These are phyloP conservation scores for Drosophila greeni DNA, from an alignment of 2,888 invertebrate genomes.

Conservation along the genomic window DNA sequence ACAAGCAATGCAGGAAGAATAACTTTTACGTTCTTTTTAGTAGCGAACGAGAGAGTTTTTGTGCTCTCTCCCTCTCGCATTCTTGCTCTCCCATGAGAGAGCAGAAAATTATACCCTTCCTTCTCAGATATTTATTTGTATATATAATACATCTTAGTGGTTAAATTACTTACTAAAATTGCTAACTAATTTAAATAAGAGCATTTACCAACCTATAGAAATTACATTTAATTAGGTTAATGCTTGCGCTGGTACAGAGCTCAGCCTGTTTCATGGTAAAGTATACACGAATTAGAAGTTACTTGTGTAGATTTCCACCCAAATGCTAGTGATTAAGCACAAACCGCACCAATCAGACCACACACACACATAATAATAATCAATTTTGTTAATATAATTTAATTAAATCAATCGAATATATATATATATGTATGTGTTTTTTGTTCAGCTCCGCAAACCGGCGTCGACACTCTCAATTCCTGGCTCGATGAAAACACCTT, in stretches of 20 bases:
- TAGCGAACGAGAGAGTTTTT: background rate
- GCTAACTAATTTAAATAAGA: background rate
- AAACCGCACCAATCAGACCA: background rate
- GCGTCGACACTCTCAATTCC: constrained; percentile 98
- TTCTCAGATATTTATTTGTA: too few relatives aligned
- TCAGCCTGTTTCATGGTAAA: constrained; percentile 3
- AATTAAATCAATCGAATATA: background rate
- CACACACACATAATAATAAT: background rate
- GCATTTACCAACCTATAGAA: background rate
- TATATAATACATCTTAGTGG: background rate
- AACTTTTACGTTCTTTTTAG: background rate
- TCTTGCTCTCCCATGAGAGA: too few relatives aligned
- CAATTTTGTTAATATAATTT: background rate
- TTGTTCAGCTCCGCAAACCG: constrained; percentile 93
- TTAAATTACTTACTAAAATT: background rate
- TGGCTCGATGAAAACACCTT: constrained; percentile 90
- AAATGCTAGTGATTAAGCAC: constrained; percentile 28
- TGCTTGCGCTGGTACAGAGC: background rate
- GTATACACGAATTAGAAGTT: constrained; percentile 5
- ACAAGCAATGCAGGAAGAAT: background rate
- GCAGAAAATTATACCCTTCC: too few relatives aligned
- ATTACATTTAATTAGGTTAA: constrained; percentile 1
- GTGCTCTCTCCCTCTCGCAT: background rate
- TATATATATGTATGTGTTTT: background rate
- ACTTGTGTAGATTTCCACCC: constrained; percentile 13